A percentile compares a stretch with the other conserved stretches of the same genome.
These are phyloP conservation scores for Hemicordylus capensis DNA, from an alignment of 2,113 vertebrate species.

Conservation along the genomic window DNA sequence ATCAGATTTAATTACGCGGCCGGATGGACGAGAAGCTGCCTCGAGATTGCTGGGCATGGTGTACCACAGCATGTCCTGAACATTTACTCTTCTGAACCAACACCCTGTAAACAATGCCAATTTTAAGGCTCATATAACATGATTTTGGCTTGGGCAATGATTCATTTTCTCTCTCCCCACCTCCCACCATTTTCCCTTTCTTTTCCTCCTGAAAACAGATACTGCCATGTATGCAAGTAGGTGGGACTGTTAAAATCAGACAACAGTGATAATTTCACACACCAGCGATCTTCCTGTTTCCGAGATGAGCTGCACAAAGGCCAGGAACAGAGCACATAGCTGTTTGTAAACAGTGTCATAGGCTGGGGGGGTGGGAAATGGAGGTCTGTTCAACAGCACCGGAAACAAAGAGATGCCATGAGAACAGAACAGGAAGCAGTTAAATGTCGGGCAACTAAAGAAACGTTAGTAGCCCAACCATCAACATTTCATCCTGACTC, in stretches of 20 bases:
- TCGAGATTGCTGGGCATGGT: background rate
- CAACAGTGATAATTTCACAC: background rate
- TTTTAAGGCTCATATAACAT: slow-evolving; percentile 26
- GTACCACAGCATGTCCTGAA: background rate
- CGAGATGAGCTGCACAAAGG: accelerated
- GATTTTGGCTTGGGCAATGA: background rate
- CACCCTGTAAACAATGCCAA: background rate
- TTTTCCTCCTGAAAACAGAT: background rate
- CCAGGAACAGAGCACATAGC: background rate
- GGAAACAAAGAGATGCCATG: background rate
- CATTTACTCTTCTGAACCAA: background rate
- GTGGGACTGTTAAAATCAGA: background rate
- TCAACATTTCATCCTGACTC: background rate
- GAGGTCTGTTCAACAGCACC: no score
- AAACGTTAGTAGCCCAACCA: background rate
- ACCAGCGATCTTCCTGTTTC: accelerated
- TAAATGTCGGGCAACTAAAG: background rate
- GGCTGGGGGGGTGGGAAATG: no score
- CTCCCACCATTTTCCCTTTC: slow-evolving; percentile 28
- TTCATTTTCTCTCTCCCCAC: background rate
- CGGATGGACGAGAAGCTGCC: slow-evolving; percentile 36
- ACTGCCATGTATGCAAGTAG: background rate
- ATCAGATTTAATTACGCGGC: slow-evolving; percentile 40
- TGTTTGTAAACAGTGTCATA: background rate
- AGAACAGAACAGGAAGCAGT: no score